Evolutionary conservation across 1,140 invertebrate genomes (phyloP).

Genomic region (Calephelis nemesis): DNA sequence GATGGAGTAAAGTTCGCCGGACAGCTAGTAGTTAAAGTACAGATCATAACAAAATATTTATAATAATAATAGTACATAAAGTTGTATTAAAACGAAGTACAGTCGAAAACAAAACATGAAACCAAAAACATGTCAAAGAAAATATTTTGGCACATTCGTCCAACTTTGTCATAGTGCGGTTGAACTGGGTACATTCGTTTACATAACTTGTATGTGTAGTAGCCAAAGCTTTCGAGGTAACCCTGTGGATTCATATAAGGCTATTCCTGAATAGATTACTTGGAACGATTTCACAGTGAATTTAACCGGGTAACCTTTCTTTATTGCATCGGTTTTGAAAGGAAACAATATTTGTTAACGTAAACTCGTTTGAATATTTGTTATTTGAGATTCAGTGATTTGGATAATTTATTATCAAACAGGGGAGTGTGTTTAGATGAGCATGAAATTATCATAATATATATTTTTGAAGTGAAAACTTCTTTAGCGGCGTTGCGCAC

Average conservation of each 20-base stretch:
- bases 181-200: constrained; percentile 13
- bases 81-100: too few relatives aligned
- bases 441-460: too few relatives aligned
- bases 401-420: background rate
- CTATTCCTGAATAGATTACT: constrained; percentile 22
- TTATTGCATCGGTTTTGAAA: constrained; percentile 24
- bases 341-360: constrained; percentile 19
- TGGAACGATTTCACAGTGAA: constrained; percentile 25
- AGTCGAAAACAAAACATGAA: constrained; percentile 10
- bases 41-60: too few relatives aligned
- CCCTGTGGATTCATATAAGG: constrained; percentile 16
- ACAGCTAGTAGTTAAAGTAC: too few relatives aligned
- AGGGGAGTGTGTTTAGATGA: background rate
- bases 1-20: too few relatives aligned
- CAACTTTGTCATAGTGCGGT: constrained; percentile 25
- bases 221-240: constrained; percentile 23
- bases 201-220: constrained; percentile 21
- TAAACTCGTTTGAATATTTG: constrained; percentile 6
- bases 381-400: constrained; percentile 3
- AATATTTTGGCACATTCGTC: constrained; percentile 22
- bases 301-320: constrained; percentile 22
- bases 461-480: too few relatives aligned
- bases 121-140: constrained; percentile 21
- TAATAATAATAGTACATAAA: too few relatives aligned
- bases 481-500: too few relatives aligned